Evolutionary conservation across 2,888 invertebrate genomes (phyloP).

Genomic region (Altica lythri): DNA sequence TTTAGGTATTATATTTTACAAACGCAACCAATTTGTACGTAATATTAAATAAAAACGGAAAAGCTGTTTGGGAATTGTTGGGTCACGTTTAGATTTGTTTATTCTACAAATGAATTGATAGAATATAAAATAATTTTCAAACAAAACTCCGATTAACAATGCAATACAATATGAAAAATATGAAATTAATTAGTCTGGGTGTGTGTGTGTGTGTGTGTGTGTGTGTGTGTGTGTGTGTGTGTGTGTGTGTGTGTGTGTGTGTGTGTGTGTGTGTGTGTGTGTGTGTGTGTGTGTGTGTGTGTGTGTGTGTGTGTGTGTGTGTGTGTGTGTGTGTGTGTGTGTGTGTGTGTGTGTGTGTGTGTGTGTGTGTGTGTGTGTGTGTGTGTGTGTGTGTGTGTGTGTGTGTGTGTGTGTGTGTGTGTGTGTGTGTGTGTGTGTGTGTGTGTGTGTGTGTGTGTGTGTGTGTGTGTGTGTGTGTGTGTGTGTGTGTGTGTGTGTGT

Average conservation of each 20-base stretch:
- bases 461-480: neutral
- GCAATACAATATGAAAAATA: neutral
- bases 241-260: neutral
- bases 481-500: neutral
- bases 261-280: neutral
- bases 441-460: neutral
- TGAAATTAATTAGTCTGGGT: neutral
- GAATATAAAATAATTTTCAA: neutral
- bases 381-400: neutral
- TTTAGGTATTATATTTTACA: too few relatives aligned
- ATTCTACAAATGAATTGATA: too few relatives aligned
- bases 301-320: neutral
- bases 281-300: neutral
- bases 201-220: neutral
- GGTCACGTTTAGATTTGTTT: slow-evolving; percentile 1
- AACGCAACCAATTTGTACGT: neutral
- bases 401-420: neutral
- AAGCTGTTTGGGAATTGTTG: neutral
- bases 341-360: neutral
- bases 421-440: neutral
- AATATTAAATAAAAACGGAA: neutral
- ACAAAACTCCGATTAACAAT: neutral
- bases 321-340: neutral
- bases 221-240: neutral
- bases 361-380: neutral